Conservation (phyloP, 2,797 vertebrate species). For the Saxicola maurus region DNA sequence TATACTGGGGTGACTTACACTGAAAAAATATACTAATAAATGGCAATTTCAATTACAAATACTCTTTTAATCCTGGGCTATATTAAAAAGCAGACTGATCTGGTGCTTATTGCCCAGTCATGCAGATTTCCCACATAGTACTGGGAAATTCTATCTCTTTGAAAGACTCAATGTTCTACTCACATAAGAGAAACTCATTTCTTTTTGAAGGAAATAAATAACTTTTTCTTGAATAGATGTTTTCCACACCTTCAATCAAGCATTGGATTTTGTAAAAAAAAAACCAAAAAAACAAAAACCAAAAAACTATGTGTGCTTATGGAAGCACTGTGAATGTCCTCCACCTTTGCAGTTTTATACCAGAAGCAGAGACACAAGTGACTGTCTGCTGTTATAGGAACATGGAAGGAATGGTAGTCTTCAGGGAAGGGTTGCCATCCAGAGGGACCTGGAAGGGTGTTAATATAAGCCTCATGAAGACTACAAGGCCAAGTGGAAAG, state of each 20-base stretch:
- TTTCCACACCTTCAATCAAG: not conserved
- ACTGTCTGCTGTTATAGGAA: not conserved
- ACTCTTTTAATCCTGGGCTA: not conserved
- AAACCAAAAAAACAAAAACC: no score
- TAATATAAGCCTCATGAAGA: not conserved
- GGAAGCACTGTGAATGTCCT: not conserved
- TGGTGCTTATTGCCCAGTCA: not conserved
- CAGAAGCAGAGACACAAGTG: not conserved
- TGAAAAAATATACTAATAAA: not conserved
- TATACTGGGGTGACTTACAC: not conserved
- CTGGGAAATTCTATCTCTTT: not conserved
- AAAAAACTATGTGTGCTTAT: not conserved
- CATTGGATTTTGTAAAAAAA: not conserved
- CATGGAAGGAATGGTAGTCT: rapidly evolving
- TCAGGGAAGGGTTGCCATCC: not conserved
- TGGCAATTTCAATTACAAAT: not conserved
- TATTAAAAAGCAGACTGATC: not conserved
- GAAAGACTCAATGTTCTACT: not conserved
- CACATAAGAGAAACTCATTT: not conserved
- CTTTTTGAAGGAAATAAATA: not conserved
- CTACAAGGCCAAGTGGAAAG: not conserved
- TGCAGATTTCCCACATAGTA: not conserved
- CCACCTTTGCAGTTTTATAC: not conserved
- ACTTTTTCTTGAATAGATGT: not conserved
- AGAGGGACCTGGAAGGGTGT: not conserved